These are phyloP conservation scores for Hirundichthys speculiger DNA, from an alignment of 2,113 vertebrate species.

Conservation along the genomic window DNA sequence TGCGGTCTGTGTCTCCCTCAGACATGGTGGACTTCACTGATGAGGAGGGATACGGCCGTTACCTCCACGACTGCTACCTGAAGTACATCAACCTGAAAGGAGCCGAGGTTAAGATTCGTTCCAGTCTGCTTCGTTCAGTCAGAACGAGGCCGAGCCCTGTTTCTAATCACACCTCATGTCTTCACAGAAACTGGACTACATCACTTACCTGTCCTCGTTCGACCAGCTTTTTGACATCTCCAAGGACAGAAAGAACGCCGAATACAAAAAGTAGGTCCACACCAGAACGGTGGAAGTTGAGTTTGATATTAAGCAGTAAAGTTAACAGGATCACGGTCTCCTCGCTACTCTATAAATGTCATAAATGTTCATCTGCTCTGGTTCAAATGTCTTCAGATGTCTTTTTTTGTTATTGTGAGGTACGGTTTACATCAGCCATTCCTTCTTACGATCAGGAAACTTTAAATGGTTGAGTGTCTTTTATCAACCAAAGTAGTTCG, in stretches of 20 bases:
- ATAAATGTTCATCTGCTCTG: too few species aligned
- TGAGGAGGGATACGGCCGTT: constrained; percentile 96
- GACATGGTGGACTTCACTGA: constrained; percentile 98
- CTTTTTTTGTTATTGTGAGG: too few species aligned
- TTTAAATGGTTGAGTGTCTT: too few species aligned
- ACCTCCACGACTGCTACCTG: constrained; percentile 96
- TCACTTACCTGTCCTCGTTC: constrained; percentile 94
- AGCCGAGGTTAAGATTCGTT: constrained; percentile 82
- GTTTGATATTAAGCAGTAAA: too few species aligned
- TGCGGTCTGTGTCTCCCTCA: constrained; percentile 49
- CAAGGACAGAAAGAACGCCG: constrained; percentile 96
- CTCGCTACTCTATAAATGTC: too few species aligned
- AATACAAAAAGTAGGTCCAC: constrained; percentile 89
- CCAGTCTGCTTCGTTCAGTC: background rate
- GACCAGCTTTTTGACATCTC: constrained; percentile 99
- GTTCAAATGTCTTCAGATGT: too few species aligned
- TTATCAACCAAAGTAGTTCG: too few species aligned
- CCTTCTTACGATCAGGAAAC: too few species aligned
- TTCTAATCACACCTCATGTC: background rate
- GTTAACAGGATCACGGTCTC: too few species aligned
- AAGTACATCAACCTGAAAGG: constrained; percentile 98
- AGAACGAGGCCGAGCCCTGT: accelerated
- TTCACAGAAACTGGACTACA: constrained; percentile 93
- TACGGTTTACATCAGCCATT: too few species aligned
- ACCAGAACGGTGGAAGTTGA: background rate